These are phyloP conservation scores for Spicauda simplicius DNA, from an alignment of 2,888 invertebrate genomes.

Conservation along the genomic window DNA sequence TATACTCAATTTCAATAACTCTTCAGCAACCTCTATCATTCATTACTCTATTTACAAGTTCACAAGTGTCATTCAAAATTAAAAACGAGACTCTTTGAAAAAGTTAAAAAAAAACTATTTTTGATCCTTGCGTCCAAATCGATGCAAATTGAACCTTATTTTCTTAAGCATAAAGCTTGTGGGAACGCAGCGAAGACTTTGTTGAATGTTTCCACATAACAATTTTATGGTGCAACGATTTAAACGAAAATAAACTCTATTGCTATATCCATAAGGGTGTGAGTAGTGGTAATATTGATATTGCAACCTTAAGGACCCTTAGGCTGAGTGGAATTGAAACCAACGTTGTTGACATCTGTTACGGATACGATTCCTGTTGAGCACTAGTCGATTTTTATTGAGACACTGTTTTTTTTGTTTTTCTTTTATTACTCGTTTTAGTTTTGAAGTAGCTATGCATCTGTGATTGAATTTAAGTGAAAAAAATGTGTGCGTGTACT, in stretches of 20 bases:
- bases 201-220: constrained; percentile 16
- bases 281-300: not conserved
- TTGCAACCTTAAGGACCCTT: constrained; percentile 14
- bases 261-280: not conserved
- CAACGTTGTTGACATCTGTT: constrained; percentile 32
- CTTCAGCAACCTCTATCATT: constrained; percentile 23
- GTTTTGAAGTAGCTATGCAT: not conserved
- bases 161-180: not conserved
- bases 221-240: not conserved
- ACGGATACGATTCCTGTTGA: constrained; percentile 15
- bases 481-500: too few species aligned
- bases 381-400: constrained; percentile 14
- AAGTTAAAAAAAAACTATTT: not conserved
- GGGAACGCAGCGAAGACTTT: not conserved
- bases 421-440: too few species aligned
- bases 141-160: constrained; percentile 1
- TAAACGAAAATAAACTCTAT: constrained; percentile 5
- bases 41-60: constrained; percentile 28
- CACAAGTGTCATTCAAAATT: constrained; percentile 27
- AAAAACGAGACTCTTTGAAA: constrained; percentile 11
- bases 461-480: not conserved
- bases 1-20: constrained; percentile 5
- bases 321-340: constrained; percentile 28
- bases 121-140: not conserved
- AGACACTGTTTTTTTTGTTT: not conserved